A percentile compares a stretch with the other conserved stretches of the same genome.
phyloP scores from a whole-genome alignment of 2,888 invertebrate genomes.

The Coelinius sp. region DNA sequence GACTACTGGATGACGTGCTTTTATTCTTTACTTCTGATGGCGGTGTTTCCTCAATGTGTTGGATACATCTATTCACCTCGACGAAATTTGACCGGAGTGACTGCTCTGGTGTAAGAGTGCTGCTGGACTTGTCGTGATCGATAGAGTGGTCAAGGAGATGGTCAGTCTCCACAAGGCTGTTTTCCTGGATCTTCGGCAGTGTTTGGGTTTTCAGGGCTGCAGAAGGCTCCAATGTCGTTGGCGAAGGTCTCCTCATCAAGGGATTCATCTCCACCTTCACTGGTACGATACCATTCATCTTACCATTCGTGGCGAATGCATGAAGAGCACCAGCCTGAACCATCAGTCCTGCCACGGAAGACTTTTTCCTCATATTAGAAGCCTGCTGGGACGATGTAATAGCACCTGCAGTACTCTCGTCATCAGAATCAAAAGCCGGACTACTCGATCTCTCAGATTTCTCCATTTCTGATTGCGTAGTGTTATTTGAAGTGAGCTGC shows the following conservation, averaged over 20 bases:
- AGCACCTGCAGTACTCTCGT: constrained; percentile 80
- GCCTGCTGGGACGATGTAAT: constrained; percentile 54
- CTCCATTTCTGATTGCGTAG: constrained; percentile 75
- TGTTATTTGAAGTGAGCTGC: constrained; percentile 52
- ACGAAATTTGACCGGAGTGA: constrained; percentile 56
- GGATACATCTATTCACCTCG: constrained; percentile 39
- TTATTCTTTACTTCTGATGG: constrained; percentile 53
- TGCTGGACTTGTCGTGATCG: constrained; percentile 66
- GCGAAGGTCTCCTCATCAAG: constrained; percentile 51
- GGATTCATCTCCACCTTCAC: constrained; percentile 57
- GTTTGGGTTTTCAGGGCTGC: constrained; percentile 65
- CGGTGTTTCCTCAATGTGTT: constrained; percentile 56
- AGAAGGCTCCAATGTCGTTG: constrained; percentile 65
- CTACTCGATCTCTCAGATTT: constrained; percentile 90
- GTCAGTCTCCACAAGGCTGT: constrained; percentile 77
- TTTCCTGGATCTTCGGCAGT: constrained; percentile 77
- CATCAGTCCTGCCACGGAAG: constrained; percentile 79
- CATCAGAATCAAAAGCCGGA: constrained; percentile 95
- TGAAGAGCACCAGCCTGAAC: constrained; percentile 77
- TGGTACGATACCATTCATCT: constrained; percentile 61
- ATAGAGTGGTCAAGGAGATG: constrained; percentile 65
- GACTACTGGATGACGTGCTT: constrained; percentile 44
- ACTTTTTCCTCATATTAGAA: constrained; percentile 74
- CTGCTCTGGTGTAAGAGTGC: constrained; percentile 68
- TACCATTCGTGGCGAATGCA: constrained; percentile 61